These are phyloP conservation scores for Ruditapes philippinarum DNA, from an alignment of 1,140 invertebrate genomes.

Conservation along the genomic window DNA sequence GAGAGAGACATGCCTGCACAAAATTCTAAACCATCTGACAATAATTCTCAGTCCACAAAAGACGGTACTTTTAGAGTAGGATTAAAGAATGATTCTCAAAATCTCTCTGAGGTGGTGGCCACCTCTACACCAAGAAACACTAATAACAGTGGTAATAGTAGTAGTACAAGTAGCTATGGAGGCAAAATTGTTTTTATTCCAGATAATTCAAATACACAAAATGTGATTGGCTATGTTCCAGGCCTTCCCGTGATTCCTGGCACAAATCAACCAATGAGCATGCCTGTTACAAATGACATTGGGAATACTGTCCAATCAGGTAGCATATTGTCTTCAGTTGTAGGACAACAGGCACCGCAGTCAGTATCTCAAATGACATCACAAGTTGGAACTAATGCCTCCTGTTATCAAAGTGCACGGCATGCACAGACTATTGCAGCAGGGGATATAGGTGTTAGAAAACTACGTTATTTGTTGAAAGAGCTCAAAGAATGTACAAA, in stretches of 20 bases:
- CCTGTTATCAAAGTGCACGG: slow-evolving; percentile 38
- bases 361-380: slow-evolving; percentile 37
- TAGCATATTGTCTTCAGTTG: slow-evolving; percentile 35
- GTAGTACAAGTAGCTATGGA: slow-evolving; percentile 38
- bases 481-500: slow-evolving; percentile 77
- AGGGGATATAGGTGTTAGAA: slow-evolving; percentile 72
- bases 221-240: slow-evolving; percentile 60
- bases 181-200: slow-evolving; percentile 61
- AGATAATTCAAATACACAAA: slow-evolving; percentile 56
- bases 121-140: slow-evolving; percentile 43
- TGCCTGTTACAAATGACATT: slow-evolving; percentile 17
- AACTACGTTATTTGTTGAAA: slow-evolving; percentile 70
- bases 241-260: slow-evolving; percentile 21
- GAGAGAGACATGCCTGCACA: slow-evolving; percentile 12
- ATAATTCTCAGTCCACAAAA: background rate
- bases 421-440: slow-evolving; percentile 48
- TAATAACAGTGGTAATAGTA: slow-evolving; percentile 7
- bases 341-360: slow-evolving; percentile 8
- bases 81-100: slow-evolving; percentile 37
- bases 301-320: background rate
- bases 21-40: background rate
- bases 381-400: background rate
- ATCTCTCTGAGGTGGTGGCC: slow-evolving; percentile 27
- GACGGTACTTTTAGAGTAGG: slow-evolving; percentile 38
- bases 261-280: slow-evolving; percentile 35